Evolutionary conservation across 2,797 vertebrate genomes (phyloP).

Genomic region (Rhincodon typus): DNA sequence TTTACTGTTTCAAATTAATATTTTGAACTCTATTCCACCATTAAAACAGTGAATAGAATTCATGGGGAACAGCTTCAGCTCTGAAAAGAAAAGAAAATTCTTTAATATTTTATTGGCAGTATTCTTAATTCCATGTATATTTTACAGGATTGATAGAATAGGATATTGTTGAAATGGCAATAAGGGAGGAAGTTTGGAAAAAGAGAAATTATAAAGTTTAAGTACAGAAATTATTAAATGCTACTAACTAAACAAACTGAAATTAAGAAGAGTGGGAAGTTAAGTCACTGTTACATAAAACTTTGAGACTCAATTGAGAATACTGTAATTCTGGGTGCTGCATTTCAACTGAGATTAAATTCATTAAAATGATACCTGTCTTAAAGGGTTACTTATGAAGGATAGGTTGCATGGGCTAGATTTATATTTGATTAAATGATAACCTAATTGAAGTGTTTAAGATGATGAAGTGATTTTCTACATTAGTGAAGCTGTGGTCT

Average conservation of each 20-base stretch:
- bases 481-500: no score
- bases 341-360: background rate
- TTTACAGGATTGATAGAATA: conserved; percentile 47
- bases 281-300: background rate
- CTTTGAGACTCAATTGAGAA: background rate
- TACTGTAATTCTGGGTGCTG: background rate
- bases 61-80: background rate
- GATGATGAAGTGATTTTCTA: no score
- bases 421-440: no score
- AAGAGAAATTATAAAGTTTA: background rate
- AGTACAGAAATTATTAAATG: background rate
- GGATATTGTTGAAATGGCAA: background rate
- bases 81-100: conserved; percentile 42
- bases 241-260: background rate
- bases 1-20: background rate
- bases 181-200: background rate
- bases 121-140: conserved; percentile 54
- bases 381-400: no score
- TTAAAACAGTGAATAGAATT: background rate
- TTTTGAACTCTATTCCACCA: background rate
- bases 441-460: no score
- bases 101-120: conserved; percentile 55
- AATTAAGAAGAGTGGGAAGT: background rate
- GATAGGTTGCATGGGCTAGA: no score
- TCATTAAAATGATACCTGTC: background rate